Percentiles rank a stretch among this genome's conserved stretches.
These are phyloP conservation scores for Miltochrista miniata DNA, from an alignment of 2,888 invertebrate species.

Conservation along the genomic window DNA sequence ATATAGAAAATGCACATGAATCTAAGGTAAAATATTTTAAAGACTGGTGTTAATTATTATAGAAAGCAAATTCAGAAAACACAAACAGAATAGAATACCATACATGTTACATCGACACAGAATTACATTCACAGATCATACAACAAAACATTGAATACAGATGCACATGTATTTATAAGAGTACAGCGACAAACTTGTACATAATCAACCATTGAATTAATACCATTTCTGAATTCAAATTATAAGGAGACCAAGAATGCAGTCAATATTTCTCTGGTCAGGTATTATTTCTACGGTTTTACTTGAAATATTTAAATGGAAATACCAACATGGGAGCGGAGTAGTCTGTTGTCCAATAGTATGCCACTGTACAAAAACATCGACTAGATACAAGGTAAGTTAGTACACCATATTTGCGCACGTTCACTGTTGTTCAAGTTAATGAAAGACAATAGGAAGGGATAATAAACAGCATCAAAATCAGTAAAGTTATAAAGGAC, in stretches of 20 bases:
- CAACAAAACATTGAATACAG: constrained; percentile 32
- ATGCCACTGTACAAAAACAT: constrained; percentile 27
- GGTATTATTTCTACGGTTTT: neutral
- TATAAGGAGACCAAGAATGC: neutral
- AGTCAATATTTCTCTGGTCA: neutral
- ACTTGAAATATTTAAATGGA: neutral
- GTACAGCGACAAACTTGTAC: constrained; percentile 46
- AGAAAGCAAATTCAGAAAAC: neutral
- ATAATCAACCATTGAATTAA: neutral
- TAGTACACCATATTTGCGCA: constrained; percentile 5
- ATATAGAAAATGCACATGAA: neutral
- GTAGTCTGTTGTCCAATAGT: constrained; percentile 10
- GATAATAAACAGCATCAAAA: neutral
- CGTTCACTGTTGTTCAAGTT: constrained; percentile 17
- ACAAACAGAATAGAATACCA: neutral
- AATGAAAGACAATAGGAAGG: constrained; percentile 1
- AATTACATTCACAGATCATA: constrained; percentile 14
- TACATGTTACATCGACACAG: constrained; percentile 5
- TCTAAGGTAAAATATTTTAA: neutral
- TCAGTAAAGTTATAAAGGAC: neutral
- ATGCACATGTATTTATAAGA: constrained; percentile 37
- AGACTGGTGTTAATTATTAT: neutral
- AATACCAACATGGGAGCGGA: constrained; percentile 9
- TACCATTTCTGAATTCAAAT: neutral
- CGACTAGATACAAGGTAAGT: constrained; percentile 18